A percentile compares a stretch with the other conserved stretches of the same genome.
Conservation (phyloP, 2,888 invertebrate genomes). For the Myopa tessellatipennis region DNA sequence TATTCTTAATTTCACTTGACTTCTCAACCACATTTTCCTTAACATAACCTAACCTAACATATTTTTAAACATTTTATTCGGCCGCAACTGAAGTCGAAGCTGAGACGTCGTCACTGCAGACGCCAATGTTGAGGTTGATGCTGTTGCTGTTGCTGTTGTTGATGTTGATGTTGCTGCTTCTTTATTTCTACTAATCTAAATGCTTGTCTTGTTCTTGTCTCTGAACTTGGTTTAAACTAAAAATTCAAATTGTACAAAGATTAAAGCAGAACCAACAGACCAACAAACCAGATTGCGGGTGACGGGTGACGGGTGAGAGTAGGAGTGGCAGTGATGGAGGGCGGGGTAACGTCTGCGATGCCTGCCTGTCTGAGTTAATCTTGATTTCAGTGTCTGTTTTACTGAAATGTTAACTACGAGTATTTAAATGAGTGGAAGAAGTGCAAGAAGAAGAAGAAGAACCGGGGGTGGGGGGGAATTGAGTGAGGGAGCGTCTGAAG, state of each 20-base stretch:
- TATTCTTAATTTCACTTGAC: too few relatives aligned
- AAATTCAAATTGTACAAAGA: not conserved
- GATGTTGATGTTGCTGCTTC: conserved; percentile 13
- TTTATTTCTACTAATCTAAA: conserved; percentile 12
- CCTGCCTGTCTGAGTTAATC: not conserved
- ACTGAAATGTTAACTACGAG: not conserved
- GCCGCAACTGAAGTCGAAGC: not conserved
- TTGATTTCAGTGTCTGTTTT: not conserved
- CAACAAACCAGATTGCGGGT: not conserved
- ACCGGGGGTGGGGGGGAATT: not conserved
- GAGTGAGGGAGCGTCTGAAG: not conserved
- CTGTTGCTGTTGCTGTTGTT: conserved; percentile 14
- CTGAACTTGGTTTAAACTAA: not conserved
- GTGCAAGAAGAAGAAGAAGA: too few relatives aligned
- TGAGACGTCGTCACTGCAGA: not conserved
- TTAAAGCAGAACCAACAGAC: conserved; percentile 13
- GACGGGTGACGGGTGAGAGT: not conserved
- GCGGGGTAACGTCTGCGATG: not conserved
- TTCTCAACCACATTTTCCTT: not conserved
- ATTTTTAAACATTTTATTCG: not conserved
- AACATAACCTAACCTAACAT: conserved; percentile 37
- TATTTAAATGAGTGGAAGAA: too few relatives aligned
- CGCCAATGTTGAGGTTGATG: not conserved
- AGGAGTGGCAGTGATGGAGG: not conserved
- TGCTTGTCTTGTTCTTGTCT: not conserved